These are phyloP conservation scores for Spongilla lacustris DNA, from an alignment of 37 sponge, comb jelly and placozoan species.

Conservation along the genomic window DNA sequence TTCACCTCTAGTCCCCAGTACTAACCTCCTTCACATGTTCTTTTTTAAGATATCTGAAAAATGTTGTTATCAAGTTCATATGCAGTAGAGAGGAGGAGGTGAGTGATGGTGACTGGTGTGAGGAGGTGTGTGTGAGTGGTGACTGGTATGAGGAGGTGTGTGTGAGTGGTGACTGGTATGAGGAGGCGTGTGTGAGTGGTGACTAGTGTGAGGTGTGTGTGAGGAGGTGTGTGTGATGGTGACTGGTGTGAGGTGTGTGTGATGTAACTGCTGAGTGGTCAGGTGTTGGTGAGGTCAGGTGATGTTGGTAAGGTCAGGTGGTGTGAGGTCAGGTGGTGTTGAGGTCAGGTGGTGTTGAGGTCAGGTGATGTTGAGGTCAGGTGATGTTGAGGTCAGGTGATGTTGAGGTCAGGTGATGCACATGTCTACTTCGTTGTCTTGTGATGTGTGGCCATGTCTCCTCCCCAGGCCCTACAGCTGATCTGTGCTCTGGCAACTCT, in stretches of 20 bases:
- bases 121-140: not conserved
- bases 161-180: not conserved
- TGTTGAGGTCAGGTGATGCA: no score
- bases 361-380: no score
- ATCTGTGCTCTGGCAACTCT: slow-evolving; percentile 67
- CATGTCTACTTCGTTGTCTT: not conserved
- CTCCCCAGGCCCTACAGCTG: slow-evolving; percentile 55
- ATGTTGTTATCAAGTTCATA: slow-evolving; percentile 76
- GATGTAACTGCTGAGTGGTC: no score
- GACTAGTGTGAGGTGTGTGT: not conserved
- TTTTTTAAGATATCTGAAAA: slow-evolving; percentile 55
- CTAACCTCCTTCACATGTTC: not conserved
- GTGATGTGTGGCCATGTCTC: not conserved
- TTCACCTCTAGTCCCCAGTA: no score
- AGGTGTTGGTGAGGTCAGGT: no score
- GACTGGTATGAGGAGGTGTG: not conserved
- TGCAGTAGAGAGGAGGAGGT: slow-evolving; percentile 79
- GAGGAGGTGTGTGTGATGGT: no score
- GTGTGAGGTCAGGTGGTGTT: not conserved
- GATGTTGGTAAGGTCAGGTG: not conserved
- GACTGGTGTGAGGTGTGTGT: not conserved
- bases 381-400: no score
- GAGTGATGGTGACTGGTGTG: not conserved
- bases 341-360: no score
- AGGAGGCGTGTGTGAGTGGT: not conserved